These are phyloP conservation scores for Apus apus DNA, from an alignment of 2,113 vertebrate genomes.

Conservation along the genomic window DNA sequence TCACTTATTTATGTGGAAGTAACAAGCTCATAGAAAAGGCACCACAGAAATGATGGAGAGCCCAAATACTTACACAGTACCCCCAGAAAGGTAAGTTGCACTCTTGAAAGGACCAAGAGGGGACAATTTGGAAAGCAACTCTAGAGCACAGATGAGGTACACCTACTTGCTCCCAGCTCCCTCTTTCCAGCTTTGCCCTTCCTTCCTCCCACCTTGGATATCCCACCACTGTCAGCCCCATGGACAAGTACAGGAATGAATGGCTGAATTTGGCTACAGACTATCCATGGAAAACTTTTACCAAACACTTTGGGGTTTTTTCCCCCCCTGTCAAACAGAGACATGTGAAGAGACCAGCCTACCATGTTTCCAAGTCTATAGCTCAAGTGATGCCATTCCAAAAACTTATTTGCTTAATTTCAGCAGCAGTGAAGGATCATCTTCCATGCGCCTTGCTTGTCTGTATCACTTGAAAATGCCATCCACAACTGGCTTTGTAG, in stretches of 20 bases:
- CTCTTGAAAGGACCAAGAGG: not conserved
- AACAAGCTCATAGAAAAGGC: not conserved
- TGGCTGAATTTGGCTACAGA: not conserved
- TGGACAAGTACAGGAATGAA: fast-evolving
- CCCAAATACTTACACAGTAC: not conserved
- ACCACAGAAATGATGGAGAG: not conserved
- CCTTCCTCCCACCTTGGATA: not conserved
- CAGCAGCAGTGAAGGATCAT: not conserved
- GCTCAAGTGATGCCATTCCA: not conserved
- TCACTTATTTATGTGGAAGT: not conserved
- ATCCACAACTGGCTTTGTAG: not conserved
- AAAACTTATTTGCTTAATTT: not conserved
- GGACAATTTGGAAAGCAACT: not conserved
- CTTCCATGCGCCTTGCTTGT: fast-evolving
- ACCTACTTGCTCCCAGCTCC: not conserved
- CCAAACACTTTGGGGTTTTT: fast-evolving
- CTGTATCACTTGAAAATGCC: not conserved
- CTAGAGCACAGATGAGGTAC: not conserved
- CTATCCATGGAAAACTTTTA: not conserved
- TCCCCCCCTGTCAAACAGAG: not conserved
- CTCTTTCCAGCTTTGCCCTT: not conserved
- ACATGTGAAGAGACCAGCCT: fast-evolving
- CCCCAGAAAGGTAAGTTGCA: not conserved
- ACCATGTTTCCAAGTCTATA: not conserved
- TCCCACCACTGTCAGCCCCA: not conserved